Percentiles rank a stretch among this genome's conserved stretches.
These are phyloP conservation scores for Hecatera dysodea DNA, from an alignment of 2,888 invertebrate species.

Conservation along the genomic window DNA sequence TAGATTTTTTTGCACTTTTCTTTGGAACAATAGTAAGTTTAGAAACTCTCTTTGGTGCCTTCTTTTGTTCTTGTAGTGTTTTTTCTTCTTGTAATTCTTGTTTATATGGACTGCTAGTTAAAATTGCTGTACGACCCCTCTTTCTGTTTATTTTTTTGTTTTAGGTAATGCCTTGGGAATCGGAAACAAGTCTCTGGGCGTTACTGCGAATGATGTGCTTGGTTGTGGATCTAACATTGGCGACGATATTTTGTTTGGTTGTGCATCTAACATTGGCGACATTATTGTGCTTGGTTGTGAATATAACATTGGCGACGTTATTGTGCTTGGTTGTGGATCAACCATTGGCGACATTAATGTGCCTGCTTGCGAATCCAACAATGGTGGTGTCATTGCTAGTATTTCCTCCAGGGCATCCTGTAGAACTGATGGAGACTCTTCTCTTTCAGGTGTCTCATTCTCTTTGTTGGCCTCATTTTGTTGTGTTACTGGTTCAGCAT, in stretches of 20 bases:
- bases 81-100: slow-evolving; percentile 9
- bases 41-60: slow-evolving; percentile 34
- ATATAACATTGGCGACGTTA: slow-evolving; percentile 11
- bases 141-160: slow-evolving; percentile 24
- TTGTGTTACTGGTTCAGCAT: slow-evolving; percentile 19
- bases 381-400: slow-evolving; percentile 20
- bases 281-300: slow-evolving; percentile 1
- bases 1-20: slow-evolving; percentile 11
- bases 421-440: slow-evolving; percentile 35
- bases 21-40: slow-evolving; percentile 30
- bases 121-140: slow-evolving; percentile 36
- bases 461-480: slow-evolving; percentile 36
- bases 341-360: slow-evolving; percentile 11
- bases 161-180: slow-evolving; percentile 34
- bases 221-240: not conserved
- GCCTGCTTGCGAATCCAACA: slow-evolving; percentile 8
- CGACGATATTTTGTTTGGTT: slow-evolving; percentile 10
- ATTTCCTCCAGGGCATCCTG: slow-evolving; percentile 20
- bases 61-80: slow-evolving; percentile 18
- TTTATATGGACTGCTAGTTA: slow-evolving; percentile 41
- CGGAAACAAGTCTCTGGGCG: slow-evolving; percentile 33
- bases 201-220: slow-evolving; percentile 30
- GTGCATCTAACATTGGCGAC: slow-evolving; percentile 20
- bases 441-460: slow-evolving; percentile 38
- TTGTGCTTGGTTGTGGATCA: not conserved